Conservation (phyloP, 2,113 vertebrate genomes). For the Micromys minutus region DNA sequence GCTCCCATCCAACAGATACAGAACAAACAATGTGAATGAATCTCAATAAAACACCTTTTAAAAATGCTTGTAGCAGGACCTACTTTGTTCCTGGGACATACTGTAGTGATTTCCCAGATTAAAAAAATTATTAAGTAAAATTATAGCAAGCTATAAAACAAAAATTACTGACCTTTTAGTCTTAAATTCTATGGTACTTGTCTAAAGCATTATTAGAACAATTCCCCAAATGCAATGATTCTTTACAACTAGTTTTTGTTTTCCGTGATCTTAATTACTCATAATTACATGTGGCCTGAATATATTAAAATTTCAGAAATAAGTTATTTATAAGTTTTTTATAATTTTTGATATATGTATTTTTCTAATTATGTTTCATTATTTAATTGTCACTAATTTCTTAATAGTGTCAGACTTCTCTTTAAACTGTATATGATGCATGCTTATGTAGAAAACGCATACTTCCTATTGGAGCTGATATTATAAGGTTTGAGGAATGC, state of each 20-base stretch:
- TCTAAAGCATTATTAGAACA: not conserved
- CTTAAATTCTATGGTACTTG: not conserved
- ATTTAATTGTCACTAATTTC: not conserved
- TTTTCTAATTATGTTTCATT: not conserved
- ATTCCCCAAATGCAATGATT: not conserved
- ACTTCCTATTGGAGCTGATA: not conserved
- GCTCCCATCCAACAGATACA: rapidly evolving
- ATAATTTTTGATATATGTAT: not conserved
- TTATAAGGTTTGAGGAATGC: not conserved
- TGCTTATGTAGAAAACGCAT: not conserved
- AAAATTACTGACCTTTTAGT: not conserved
- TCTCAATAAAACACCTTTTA: not conserved
- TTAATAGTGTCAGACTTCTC: not conserved
- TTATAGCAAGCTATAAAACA: not conserved
- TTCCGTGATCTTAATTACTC: not conserved
- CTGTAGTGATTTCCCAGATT: not conserved
- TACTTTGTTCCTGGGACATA: not conserved
- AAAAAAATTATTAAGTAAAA: not conserved
- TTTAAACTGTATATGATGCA: not conserved
- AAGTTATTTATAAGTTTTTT: not conserved
- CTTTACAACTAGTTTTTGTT: not conserved
- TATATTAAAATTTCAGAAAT: not conserved
- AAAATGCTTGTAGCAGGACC: not conserved
- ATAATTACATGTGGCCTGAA: not conserved
- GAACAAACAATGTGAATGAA: not conserved